These are phyloP conservation scores for Phacellophora camtschatica DNA, from an alignment of 30 jellyfish, hydroid and myxozoan species.

Conservation along the genomic window DNA sequence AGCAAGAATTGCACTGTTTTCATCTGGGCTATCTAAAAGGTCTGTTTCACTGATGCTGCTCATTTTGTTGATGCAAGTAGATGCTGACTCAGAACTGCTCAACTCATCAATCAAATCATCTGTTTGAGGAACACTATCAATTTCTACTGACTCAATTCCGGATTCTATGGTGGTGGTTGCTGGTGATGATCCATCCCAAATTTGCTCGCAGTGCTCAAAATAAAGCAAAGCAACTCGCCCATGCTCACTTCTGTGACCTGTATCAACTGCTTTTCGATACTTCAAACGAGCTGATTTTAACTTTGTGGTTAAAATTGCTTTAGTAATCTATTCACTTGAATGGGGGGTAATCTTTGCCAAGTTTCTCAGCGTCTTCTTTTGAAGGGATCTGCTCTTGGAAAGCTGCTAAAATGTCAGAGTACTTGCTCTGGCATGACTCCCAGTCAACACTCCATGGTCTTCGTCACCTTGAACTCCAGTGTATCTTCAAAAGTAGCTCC, in stretches of 20 bases:
- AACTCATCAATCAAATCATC: neutral
- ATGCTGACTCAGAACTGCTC: neutral
- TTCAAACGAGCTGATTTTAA: neutral
- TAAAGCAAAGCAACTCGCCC: conserved; percentile 2
- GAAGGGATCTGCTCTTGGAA: neutral
- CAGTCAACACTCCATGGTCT: neutral
- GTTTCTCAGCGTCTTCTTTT: neutral
- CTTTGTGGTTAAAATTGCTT: neutral
- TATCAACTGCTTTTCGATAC: conserved; percentile 4
- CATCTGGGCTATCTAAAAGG: neutral
- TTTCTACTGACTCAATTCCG: conserved; percentile 1
- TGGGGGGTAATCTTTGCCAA: neutral
- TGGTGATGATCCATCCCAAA: conserved; percentile 9
- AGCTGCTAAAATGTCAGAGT: neutral
- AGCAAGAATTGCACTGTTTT: too few species aligned
- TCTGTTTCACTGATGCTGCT: neutral
- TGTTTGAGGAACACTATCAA: too few species aligned
- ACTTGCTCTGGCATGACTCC: neutral
- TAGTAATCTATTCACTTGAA: neutral
- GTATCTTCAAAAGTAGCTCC: neutral
- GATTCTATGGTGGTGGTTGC: neutral
- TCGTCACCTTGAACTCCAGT: neutral
- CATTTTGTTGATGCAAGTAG: neutral
- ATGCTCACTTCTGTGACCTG: conserved; percentile 26
- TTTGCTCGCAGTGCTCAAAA: neutral